phyloP scores from a whole-genome alignment of 2,888 invertebrate species.

The Phrixothrix hirtus region DNA sequence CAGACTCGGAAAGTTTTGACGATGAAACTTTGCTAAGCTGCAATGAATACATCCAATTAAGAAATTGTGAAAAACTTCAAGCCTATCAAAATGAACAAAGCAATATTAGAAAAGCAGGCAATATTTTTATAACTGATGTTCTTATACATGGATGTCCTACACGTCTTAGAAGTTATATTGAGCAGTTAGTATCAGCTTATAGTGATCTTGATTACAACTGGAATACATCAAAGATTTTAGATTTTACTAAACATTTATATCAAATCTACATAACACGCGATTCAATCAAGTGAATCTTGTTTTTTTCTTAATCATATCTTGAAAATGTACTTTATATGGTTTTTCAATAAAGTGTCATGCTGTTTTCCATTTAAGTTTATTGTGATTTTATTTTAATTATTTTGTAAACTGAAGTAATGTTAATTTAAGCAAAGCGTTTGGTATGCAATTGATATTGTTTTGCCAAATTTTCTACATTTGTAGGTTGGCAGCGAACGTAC shows the following conservation, averaged over 20 bases:
- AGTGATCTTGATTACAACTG: neutral
- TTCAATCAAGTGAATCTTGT: neutral
- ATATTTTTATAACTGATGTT: constrained; percentile 2
- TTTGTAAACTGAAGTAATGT: no score
- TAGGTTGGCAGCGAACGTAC: no score
- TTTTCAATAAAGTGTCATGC: neutral
- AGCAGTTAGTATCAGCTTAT: constrained; percentile 2
- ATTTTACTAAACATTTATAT: constrained; percentile 7
- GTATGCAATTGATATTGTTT: no score
- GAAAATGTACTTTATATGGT: neutral
- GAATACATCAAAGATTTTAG: constrained; percentile 8
- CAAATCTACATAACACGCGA: neutral
- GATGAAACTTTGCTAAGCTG: neutral
- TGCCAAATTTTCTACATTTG: no score
- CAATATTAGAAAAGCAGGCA: constrained; percentile 7
- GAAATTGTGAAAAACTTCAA: neutral
- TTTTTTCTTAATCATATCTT: neutral
- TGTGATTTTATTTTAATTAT: neutral
- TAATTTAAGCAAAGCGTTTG: no score
- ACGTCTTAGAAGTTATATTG: neutral
- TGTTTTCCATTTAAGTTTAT: neutral
- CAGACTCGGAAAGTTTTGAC: neutral
- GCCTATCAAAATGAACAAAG: neutral
- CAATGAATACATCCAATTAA: neutral
- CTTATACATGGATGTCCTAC: constrained; percentile 4